Conservation (phyloP, 1,140 invertebrate genomes). For the Trachelipus rathkii region DNA sequence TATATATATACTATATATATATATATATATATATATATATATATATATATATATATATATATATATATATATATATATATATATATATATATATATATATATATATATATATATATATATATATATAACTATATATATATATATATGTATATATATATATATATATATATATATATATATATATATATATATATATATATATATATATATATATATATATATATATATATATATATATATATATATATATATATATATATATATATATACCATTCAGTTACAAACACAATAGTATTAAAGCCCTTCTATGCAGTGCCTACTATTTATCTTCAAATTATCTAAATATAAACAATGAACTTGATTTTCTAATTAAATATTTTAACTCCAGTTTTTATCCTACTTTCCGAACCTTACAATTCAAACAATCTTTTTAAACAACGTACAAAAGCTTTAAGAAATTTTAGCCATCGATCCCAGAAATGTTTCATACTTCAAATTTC, state of each 20-base stretch:
- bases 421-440: too few species aligned
- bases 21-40: constrained; percentile 13
- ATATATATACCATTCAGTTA: too few species aligned
- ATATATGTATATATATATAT: constrained; percentile 10
- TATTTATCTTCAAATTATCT: too few species aligned
- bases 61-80: constrained; percentile 11
- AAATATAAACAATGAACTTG: too few species aligned
- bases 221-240: constrained; percentile 8
- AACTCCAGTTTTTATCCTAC: too few species aligned
- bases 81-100: constrained; percentile 13
- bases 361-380: too few species aligned
- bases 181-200: constrained; percentile 11
- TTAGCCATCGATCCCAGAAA: too few species aligned
- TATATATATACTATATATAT: neutral
- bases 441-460: too few species aligned
- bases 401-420: too few species aligned
- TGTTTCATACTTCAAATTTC: too few species aligned
- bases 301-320: too few species aligned
- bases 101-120: constrained; percentile 11
- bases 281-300: too few species aligned
- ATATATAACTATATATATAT: constrained; percentile 1
- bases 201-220: constrained; percentile 9
- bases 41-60: constrained; percentile 13
- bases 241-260: constrained; percentile 11
- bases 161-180: constrained; percentile 11